Evolutionary conservation across 2,113 vertebrate species (phyloP).

Genomic region (Xiphophorus hellerii): DNA sequence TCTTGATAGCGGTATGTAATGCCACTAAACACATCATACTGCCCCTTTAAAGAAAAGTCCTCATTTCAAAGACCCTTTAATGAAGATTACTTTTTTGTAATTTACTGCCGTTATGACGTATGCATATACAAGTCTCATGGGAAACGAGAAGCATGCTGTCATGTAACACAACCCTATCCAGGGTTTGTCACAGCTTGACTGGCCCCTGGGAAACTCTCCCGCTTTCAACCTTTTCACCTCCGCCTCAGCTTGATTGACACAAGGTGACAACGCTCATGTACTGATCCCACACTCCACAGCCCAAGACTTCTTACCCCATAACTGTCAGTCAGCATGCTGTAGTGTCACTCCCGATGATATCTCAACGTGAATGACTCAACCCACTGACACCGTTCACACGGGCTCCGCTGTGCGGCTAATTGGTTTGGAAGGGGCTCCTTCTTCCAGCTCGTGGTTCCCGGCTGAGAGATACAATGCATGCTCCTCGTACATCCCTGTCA

Average conservation of each 20-base stretch:
- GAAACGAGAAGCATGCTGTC: slow-evolving; percentile 4
- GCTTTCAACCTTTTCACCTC: slow-evolving; percentile 27
- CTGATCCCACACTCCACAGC: slow-evolving; percentile 8
- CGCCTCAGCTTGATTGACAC: slow-evolving; percentile 35
- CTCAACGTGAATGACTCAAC: slow-evolving; percentile 47
- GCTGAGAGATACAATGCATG: slow-evolving; percentile 19
- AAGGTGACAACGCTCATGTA: slow-evolving; percentile 14
- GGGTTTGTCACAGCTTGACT: slow-evolving; percentile 24
- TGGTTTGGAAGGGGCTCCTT: slow-evolving; percentile 46
- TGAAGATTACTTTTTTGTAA: neutral
- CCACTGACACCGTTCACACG: slow-evolving; percentile 42
- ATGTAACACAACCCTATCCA: neutral
- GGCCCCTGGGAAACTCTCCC: slow-evolving; percentile 27
- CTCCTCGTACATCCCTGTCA: slow-evolving; percentile 11
- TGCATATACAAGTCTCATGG: neutral
- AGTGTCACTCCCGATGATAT: slow-evolving; percentile 46
- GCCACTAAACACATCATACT: no score
- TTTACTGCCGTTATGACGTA: neutral
- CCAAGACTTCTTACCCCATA: slow-evolving; percentile 15
- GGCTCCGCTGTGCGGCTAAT: slow-evolving; percentile 47
- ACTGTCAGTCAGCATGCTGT: slow-evolving; percentile 17
- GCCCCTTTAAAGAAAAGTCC: no score
- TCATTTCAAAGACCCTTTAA: neutral
- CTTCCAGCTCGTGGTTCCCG: slow-evolving; percentile 32
- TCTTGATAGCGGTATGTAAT: no score